Base-by-base conservation (phyloP, 2,797 vertebrate genomes). In the Podargus strigoides region DNA sequence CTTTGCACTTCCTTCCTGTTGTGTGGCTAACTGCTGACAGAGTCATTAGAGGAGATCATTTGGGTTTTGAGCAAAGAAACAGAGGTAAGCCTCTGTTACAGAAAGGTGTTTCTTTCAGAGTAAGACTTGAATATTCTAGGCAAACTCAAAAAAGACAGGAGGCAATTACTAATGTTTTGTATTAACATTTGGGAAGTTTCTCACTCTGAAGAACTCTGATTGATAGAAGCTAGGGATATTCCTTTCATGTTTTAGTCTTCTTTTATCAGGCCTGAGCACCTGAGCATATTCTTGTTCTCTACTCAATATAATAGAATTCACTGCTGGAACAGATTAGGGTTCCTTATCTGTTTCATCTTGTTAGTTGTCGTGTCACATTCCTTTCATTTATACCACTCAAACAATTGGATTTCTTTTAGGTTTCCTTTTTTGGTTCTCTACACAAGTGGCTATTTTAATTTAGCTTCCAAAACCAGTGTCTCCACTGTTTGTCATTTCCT, bases 1-100 rank as follows among this genome's bases (percentile, higher is more conserved):
- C 41, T 89, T 87, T 58, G 26, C 15, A 28, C 77, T 93, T 87
- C 70, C 60, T 95, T 95, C 83, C 80, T 69, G 49, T 70, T 93
- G 52, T 70, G 44, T 74, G 46, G 69, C 83, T 67, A 42, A 52
- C 49, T 90, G 77, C 80, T 90, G 67, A 75, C 66, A 58, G 27
- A 36, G 49, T 60, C 72, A 85, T 52, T 93, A 58, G 50, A 77
- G 47, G 72, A 89, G 23, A 41, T 62, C 62, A 47, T 67, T 18
- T 75, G 39, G 37, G 60, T 70, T 94, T 92, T 32, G 3, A 89
- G 85, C 36, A 90, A 89, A 93, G 66, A 76, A 83, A 56, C 23
- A 36, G 39, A 76, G 79, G 47, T 46, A 78, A 1, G 5, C 16
- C 21, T 67, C 26, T 63, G 11, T 70, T 87, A 53, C 0, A 47